These are phyloP conservation scores for Hirtodrosophila histrioides DNA, from an alignment of 2,888 invertebrate species.

Conservation along the genomic window DNA sequence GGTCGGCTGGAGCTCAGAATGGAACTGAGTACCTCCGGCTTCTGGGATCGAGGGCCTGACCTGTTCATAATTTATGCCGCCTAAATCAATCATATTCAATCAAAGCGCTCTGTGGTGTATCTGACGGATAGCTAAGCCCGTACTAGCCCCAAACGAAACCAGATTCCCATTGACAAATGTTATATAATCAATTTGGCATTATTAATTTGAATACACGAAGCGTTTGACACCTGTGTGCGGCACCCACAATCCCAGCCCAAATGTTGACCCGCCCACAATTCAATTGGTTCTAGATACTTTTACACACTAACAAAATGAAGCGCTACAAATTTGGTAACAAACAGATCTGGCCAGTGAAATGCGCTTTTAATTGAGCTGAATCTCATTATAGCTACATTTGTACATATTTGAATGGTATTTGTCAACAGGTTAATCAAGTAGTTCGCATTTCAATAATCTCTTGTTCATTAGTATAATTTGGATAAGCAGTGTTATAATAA, in stretches of 20 bases:
- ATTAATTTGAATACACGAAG: slow-evolving; percentile 73
- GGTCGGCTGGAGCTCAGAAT: slow-evolving; percentile 28
- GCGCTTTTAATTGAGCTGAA: slow-evolving; percentile 18
- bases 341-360: slow-evolving; percentile 31
- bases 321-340: slow-evolving; percentile 22
- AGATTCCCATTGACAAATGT: slow-evolving; percentile 74
- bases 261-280: slow-evolving; percentile 42
- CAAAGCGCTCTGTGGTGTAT: slow-evolving; percentile 44
- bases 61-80: slow-evolving; percentile 71
- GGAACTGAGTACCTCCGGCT: not conserved
- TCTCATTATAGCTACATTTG: slow-evolving; percentile 17
- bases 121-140: slow-evolving; percentile 49
- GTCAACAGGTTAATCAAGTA: slow-evolving; percentile 20
- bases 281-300: slow-evolving; percentile 20
- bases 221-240: slow-evolving; percentile 62
- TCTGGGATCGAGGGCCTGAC: slow-evolving; percentile 8
- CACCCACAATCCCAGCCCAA: slow-evolving; percentile 13
- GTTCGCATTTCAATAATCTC: slow-evolving; percentile 14
- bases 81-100: slow-evolving; percentile 76
- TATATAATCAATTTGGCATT: slow-evolving; percentile 76
- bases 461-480: no score
- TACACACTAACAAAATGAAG: slow-evolving; percentile 16
- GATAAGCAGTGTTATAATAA: no score
- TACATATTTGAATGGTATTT: slow-evolving; percentile 6
- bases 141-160: slow-evolving; percentile 31